Conservation (phyloP, 2,888 invertebrate genomes). For the Bembecia ichneumoniformis region DNA sequence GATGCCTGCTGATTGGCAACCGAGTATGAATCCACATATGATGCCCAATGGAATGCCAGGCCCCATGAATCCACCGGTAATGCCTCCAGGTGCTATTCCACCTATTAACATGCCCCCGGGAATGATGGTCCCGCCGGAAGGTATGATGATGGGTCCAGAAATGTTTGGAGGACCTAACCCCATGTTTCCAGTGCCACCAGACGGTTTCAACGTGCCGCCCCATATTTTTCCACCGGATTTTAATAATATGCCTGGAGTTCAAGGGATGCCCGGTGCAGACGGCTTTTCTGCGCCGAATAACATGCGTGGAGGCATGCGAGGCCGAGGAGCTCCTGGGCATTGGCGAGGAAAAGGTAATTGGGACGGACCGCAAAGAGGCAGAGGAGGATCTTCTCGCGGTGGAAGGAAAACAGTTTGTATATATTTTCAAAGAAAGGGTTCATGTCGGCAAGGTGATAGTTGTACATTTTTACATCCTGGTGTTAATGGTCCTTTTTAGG, state of each 20-base stretch:
- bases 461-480: slow-evolving; percentile 89
- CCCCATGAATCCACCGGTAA: slow-evolving; percentile 34
- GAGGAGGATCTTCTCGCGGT: slow-evolving; percentile 66
- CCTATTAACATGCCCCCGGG: slow-evolving; percentile 43
- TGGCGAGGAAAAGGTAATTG: slow-evolving; percentile 68
- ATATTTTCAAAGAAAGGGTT: slow-evolving; percentile 84
- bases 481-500: slow-evolving; percentile 70
- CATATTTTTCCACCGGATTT: slow-evolving; percentile 67
- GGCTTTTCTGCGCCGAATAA: slow-evolving; percentile 51
- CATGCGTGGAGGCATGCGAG: slow-evolving; percentile 70
- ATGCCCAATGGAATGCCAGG: slow-evolving; percentile 48
- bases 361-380: slow-evolving; percentile 60
- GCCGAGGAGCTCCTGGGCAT: slow-evolving; percentile 62
- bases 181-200: slow-evolving; percentile 48
- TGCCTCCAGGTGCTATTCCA: slow-evolving; percentile 42
- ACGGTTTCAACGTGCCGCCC: slow-evolving; percentile 58
- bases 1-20: slow-evolving; percentile 54
- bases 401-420: slow-evolving; percentile 77
- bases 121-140: slow-evolving; percentile 61
- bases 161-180: slow-evolving; percentile 47
- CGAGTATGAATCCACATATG: slow-evolving; percentile 41
- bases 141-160: slow-evolving; percentile 63
- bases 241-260: slow-evolving; percentile 51
- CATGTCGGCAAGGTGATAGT: slow-evolving; percentile 84
- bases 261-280: slow-evolving; percentile 39